Percentiles rank a stretch among this genome's conserved stretches.
Evolutionary conservation across 2,797 vertebrate genomes (phyloP).

Genomic region (Megalops cyprinoides): DNA sequence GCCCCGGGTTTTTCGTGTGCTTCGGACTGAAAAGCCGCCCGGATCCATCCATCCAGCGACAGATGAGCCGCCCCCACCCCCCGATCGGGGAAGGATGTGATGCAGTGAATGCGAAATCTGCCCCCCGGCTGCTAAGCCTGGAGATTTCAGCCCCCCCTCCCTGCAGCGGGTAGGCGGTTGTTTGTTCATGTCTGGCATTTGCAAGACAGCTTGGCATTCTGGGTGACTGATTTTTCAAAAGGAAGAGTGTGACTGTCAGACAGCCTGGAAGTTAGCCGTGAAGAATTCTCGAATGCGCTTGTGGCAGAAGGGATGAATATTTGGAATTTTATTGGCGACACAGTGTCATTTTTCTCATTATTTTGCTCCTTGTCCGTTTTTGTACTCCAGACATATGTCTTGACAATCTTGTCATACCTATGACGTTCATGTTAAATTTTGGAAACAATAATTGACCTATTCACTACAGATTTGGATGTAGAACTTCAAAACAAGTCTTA

Average conservation of each 20-base stretch:
- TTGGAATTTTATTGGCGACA: not conserved
- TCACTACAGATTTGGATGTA: not conserved
- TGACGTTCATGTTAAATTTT: too few species aligned
- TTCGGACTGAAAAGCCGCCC: not conserved
- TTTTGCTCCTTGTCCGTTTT: not conserved
- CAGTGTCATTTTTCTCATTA: not conserved
- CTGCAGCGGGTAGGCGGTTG: not conserved
- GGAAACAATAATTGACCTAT: not conserved
- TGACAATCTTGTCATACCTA: not conserved
- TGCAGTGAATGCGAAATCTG: not conserved
- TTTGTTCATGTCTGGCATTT: not conserved
- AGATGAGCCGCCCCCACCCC: not conserved
- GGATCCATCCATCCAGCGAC: not conserved
- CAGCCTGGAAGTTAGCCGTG: not conserved
- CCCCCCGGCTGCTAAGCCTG: not conserved
- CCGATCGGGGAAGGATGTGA: not conserved
- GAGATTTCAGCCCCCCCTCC: not conserved
- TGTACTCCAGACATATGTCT: not conserved
- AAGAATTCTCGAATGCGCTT: not conserved
- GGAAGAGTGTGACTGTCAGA: not conserved
- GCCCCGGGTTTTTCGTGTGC: not conserved
- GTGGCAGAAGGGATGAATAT: not conserved
- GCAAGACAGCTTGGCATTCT: conserved; percentile 16
- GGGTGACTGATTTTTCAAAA: conserved; percentile 3
- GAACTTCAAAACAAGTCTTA: not conserved